Base-by-base conservation (phyloP, 2,888 invertebrate species). In the Brenthis daphne region DNA sequence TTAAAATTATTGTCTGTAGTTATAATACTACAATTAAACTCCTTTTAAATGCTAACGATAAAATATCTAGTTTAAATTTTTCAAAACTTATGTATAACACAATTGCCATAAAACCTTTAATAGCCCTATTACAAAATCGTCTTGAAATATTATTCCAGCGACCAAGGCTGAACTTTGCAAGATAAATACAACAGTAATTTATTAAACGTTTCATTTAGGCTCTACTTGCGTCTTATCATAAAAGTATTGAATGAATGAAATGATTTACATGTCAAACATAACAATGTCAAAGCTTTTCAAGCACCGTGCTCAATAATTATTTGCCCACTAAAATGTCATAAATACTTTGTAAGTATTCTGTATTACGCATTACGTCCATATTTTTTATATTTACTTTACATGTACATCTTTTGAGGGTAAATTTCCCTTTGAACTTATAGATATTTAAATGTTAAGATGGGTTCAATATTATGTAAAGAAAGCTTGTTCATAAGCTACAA, bases 221-320 rank as follows among this genome's bases (percentile, higher is more conserved):
- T 82, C 85, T 82, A 81, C 73, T 73, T 76, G 77, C 80, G 78
- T 82, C 80, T 80, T 82, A 82, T 85, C 82, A 75, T 67, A 81
- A 85, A 87, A 86, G 85, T 82, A 79, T 54, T 65, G 69, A 67
- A 73, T 51, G 61, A 66, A 68, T 64, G 70, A 74, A 75, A 79
- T 80, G 55, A 63, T 53, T 43, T 14, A 43, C 50, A 50, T 33
- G 60, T 50, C 60, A 60, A 50, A 48, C 16, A 16, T 16, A 16
- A 16, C 50, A 29, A 50, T 33, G 60, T 50, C 60, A 60, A 50
- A 48, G 37, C n/a, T 16, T 61, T 12, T 16, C 29, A 61, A 61
- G n/a, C 50, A n/a, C 50, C 29, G 14, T 13, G 6, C 47, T 13
- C 2, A 1, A 48, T 24, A 48, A 8, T n/a, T 14, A 8, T n/a